These are phyloP conservation scores for Diarsia rubi DNA, from an alignment of 2,888 invertebrate species.

Conservation along the genomic window DNA sequence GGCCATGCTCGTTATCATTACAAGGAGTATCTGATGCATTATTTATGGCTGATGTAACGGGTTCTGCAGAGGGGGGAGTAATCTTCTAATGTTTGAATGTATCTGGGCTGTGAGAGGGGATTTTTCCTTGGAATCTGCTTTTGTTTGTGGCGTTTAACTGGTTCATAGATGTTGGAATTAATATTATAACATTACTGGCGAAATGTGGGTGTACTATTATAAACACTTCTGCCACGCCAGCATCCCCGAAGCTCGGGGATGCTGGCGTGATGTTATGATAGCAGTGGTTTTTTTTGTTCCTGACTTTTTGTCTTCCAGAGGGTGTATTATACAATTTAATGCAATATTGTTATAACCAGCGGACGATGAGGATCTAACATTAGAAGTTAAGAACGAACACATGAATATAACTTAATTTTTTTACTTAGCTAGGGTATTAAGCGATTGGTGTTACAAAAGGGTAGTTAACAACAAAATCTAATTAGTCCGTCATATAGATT, in stretches of 20 bases:
- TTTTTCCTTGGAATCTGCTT: slow-evolving; percentile 36
- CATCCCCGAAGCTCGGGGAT: too few species aligned
- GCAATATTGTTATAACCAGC: not conserved
- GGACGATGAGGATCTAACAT: not conserved
- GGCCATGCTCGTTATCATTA: slow-evolving; percentile 80
- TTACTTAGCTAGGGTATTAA: not conserved
- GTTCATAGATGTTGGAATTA: not conserved
- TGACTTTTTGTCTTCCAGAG: not conserved
- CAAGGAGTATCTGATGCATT: slow-evolving; percentile 76
- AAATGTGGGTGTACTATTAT: too few species aligned
- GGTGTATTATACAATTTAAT: not conserved
- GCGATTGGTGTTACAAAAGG: not conserved
- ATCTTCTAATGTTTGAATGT: slow-evolving; percentile 68
- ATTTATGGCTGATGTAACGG: slow-evolving; percentile 81
- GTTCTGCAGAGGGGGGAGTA: slow-evolving; percentile 56
- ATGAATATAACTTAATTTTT: not conserved
- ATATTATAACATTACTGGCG: not conserved
- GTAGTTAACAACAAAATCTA: too few species aligned
- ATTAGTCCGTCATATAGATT: too few species aligned
- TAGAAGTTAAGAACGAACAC: not conserved
- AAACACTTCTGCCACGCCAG: too few species aligned
- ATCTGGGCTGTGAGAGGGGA: slow-evolving; percentile 45
- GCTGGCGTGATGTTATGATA: not conserved
- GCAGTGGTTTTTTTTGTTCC: not conserved
- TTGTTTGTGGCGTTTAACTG: slow-evolving; percentile 14